A percentile compares a stretch with the other conserved stretches of the same genome.
phyloP scores from a whole-genome alignment of 2,113 vertebrate genomes.

The Gallinago undulata region DNA sequence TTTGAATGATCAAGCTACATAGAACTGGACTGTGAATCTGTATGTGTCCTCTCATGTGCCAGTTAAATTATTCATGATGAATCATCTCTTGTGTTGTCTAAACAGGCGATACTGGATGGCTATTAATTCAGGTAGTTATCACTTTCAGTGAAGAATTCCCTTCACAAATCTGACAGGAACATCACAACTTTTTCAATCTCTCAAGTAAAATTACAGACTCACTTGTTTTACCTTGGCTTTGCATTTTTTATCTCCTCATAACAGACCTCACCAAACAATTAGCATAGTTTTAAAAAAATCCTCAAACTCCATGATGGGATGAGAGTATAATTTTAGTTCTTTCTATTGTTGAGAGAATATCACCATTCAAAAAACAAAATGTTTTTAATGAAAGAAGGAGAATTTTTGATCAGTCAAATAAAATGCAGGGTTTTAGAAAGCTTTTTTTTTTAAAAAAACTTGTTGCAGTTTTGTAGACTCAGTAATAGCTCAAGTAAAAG shows the following conservation, averaged over 20 bases:
- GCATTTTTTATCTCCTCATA: constrained; percentile 31
- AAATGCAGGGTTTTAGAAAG: background rate
- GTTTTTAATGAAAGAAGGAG: background rate
- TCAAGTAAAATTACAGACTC: constrained; percentile 11
- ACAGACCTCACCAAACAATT: background rate
- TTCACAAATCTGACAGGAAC: background rate
- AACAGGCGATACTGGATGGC: background rate
- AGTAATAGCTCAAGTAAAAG: background rate
- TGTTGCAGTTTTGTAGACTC: background rate
- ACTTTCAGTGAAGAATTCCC: constrained; percentile 24
- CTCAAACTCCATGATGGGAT: background rate
- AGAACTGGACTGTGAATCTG: background rate
- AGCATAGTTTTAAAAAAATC: background rate
- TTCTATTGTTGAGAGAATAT: background rate
- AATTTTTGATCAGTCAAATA: background rate
- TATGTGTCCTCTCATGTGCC: background rate
- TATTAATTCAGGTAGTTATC: constrained; percentile 35
- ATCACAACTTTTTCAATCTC: background rate
- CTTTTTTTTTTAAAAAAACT: background rate
- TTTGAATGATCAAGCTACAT: background rate
- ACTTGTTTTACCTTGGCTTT: constrained; percentile 23
- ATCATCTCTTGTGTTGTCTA: constrained; percentile 4
- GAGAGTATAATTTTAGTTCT: background rate
- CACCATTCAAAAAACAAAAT: background rate
- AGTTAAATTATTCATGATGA: constrained; percentile 20